These are phyloP conservation scores for Drosophila mettleri DNA, from an alignment of 2,888 invertebrate genomes.

Conservation along the genomic window DNA sequence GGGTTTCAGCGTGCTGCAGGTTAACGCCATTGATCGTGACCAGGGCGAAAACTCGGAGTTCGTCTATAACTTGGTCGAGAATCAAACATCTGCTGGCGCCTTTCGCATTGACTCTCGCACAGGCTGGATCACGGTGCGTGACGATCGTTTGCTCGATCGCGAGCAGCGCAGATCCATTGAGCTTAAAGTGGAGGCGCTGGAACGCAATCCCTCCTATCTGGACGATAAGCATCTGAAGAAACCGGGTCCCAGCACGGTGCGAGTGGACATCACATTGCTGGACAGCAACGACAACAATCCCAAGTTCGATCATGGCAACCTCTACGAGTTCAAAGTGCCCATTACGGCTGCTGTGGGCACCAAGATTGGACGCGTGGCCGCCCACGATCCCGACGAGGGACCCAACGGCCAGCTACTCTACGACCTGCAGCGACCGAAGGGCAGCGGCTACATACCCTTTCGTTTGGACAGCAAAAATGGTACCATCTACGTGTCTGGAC, in stretches of 20 bases:
- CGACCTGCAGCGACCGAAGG: slow-evolving; percentile 89
- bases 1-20: slow-evolving; percentile 86
- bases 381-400: slow-evolving; percentile 91
- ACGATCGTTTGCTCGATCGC: slow-evolving; percentile 90
- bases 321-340: slow-evolving; percentile 91
- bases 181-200: slow-evolving; percentile 92
- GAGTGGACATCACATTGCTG: slow-evolving; percentile 92
- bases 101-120: slow-evolving; percentile 92
- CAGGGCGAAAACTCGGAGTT: slow-evolving; percentile 95
- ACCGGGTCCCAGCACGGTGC: slow-evolving; percentile 86
- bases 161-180: slow-evolving; percentile 90
- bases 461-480: slow-evolving; percentile 90
- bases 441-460: slow-evolving; percentile 89
- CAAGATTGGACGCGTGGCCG: slow-evolving; percentile 92
- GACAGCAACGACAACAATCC: slow-evolving; percentile 98
- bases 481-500: slow-evolving; percentile 88
- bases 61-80: slow-evolving; percentile 88
- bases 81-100: slow-evolving; percentile 89
- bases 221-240: slow-evolving; percentile 76
- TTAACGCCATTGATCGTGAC: slow-evolving; percentile 92
- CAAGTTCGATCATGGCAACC: slow-evolving; percentile 92
- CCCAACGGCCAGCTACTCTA: slow-evolving; percentile 91
- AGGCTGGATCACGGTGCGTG: slow-evolving; percentile 94
- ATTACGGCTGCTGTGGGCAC: slow-evolving; percentile 89
- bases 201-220: slow-evolving; percentile 88